Conservation (phyloP, 2,888 invertebrate species). For the Acanthacorydalis orientalis region DNA sequence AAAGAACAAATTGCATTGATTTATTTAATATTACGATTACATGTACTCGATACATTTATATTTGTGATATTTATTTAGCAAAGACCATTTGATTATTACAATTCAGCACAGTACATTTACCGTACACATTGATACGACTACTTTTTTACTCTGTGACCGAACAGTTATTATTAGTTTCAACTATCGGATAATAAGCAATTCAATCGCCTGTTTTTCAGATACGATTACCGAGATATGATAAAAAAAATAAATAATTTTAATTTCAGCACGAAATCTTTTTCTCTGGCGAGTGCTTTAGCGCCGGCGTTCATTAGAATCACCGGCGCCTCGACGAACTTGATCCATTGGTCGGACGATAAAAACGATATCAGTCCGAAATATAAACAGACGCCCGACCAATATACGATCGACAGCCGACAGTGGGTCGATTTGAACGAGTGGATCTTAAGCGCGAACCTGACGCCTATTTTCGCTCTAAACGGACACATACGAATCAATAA, state of each 20-base stretch:
- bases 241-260: not conserved
- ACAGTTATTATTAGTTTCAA: too few relatives aligned
- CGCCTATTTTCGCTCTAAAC: conserved; percentile 51
- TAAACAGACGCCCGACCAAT: conserved; percentile 9
- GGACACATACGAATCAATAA: conserved; percentile 31
- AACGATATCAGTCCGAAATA: conserved; percentile 11
- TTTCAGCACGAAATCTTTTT: conserved; percentile 37
- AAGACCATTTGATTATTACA: too few relatives aligned
- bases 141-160: too few relatives aligned
- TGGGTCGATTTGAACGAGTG: conserved; percentile 30
- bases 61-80: too few relatives aligned
- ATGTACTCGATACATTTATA: too few relatives aligned
- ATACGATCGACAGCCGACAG: conserved; percentile 18
- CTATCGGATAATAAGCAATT: too few relatives aligned
- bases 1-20: too few relatives aligned
- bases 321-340: conserved; percentile 42
- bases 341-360: conserved; percentile 20
- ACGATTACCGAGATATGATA: not conserved
- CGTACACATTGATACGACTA: too few relatives aligned
- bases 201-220: too few relatives aligned
- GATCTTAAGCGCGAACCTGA: conserved; percentile 38
- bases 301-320: conserved; percentile 60
- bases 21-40: too few relatives aligned
- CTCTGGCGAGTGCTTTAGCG: conserved; percentile 47
- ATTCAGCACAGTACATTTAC: too few relatives aligned